phyloP scores from a whole-genome alignment of 2,888 invertebrate genomes.

The Tanypteryx hageni region DNA sequence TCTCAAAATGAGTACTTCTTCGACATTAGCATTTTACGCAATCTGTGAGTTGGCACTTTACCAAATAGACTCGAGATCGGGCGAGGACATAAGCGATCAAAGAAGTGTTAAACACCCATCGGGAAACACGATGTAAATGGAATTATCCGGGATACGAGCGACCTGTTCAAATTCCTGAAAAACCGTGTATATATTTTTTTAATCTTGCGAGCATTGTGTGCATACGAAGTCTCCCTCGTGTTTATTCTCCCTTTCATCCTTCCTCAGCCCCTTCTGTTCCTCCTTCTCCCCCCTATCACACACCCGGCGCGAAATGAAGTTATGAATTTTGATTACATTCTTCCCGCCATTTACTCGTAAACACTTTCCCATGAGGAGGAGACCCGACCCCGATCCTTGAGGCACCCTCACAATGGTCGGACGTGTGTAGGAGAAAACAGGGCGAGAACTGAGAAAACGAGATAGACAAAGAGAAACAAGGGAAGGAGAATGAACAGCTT shows the following conservation, averaged over 20 bases:
- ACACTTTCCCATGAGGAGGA: not conserved
- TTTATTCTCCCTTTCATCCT: not conserved
- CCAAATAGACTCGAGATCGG: not conserved
- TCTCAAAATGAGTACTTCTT: not conserved
- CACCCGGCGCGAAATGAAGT: slow-evolving; percentile 8
- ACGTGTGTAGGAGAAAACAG: not conserved
- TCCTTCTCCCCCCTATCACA: not conserved
- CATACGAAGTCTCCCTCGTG: too few species aligned
- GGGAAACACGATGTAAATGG: not conserved
- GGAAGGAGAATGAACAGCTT: not conserved
- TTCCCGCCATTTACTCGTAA: slow-evolving; percentile 6
- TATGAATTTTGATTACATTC: slow-evolving; percentile 19
- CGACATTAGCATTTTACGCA: not conserved
- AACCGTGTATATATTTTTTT: not conserved
- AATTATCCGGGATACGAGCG: not conserved
- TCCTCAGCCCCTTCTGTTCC: not conserved
- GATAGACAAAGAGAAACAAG: not conserved
- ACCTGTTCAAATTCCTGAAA: not conserved
- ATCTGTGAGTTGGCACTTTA: not conserved
- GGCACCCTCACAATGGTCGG: too few species aligned
- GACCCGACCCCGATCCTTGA: not conserved
- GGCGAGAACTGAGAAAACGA: not conserved
- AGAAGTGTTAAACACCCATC: not conserved
- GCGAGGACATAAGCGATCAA: not conserved
- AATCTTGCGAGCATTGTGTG: not conserved